Evolutionary conservation across 2,888 invertebrate species (phyloP).

Genomic region (Gari tellinella): DNA sequence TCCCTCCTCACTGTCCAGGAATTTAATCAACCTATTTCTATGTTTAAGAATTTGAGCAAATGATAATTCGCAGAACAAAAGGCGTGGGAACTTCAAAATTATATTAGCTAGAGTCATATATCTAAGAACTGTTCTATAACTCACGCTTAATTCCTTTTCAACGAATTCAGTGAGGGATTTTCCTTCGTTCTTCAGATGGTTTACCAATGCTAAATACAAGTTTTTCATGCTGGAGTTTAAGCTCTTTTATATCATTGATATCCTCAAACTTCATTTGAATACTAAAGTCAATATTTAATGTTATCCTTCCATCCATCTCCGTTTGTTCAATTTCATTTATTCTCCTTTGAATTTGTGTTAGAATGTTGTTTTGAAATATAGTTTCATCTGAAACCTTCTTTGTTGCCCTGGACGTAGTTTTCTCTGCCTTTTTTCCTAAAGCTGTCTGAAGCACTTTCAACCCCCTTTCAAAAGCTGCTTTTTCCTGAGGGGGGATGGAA

Average conservation of each 20-base stretch:
- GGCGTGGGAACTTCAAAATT: conserved; percentile 10
- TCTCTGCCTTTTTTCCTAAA: conserved; percentile 14
- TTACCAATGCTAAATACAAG: conserved; percentile 18
- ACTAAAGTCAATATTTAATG: conserved; percentile 15
- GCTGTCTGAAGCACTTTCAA: conserved; percentile 5
- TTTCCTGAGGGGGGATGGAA: conserved; percentile 3
- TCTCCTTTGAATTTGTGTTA: conserved; percentile 10
- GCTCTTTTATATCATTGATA: conserved; percentile 1
- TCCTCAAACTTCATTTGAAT: conserved; percentile 14
- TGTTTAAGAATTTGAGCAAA: conserved; percentile 22
- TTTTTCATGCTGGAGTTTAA: conserved; percentile 5
- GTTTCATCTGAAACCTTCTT: conserved; percentile 4
- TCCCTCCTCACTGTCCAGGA: conserved; percentile 6
- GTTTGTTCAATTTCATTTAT: conserved; percentile 11
- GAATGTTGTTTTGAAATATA: conserved; percentile 8
- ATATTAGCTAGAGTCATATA: conserved; percentile 19
- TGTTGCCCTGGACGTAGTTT: neutral
- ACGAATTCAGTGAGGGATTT: conserved; percentile 11
- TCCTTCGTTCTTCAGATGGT: conserved; percentile 9
- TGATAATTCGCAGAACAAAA: conserved; percentile 18
- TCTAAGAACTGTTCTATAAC: conserved; percentile 18
- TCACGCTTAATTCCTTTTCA: conserved; percentile 9
- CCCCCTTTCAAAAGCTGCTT: conserved; percentile 4
- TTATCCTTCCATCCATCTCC: conserved; percentile 16
- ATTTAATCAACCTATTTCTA: conserved; percentile 6